Evolutionary conservation across 1,140 invertebrate genomes (phyloP), one percentile per base, ranked within the genome.

Genomic region (Neuroterus valhalla): DNA sequence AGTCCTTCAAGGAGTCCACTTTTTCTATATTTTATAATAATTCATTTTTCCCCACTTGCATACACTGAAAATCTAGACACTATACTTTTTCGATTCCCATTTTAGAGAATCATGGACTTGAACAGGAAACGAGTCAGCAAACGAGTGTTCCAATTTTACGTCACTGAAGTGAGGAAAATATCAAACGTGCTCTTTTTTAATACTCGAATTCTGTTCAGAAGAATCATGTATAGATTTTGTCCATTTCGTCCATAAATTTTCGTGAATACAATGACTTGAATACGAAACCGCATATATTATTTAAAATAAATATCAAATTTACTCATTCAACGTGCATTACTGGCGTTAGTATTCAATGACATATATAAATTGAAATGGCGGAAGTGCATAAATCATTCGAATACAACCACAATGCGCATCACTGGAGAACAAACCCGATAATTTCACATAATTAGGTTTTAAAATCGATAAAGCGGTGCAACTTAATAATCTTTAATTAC

Each of bases 331-430:
- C 31, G 14, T 62, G 31, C 52, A 62, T 62, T 62, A 31, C 52
- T 26, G 21, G 52, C n/a, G 23, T 62, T 23, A 62, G 2, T 62
- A 15, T 12, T 23, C 31, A 31, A 3, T n/a, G n/a, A 6, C 31
- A 3, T 31, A 31, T 62, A 31, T 14, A 62, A 62, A 62, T 62
- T 62, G 14, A 31, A 15, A 23, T 23, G 26, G 31, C 14, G 31
- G 31, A 62, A 62, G 26, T 62, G 26, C 31, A 62, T 62, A 62
- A 62, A 62, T 62, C 55, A 62, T n/a, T 31, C 55, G 55, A 38
- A 1, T 31, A 38, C 31, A 62, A 23, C 55, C 55, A 23, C 55
- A 62, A 62, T 62, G 55, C 55, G 55, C 55, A 26, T 62, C 55
- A 62, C 55, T 62, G 31, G 26, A 23, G n/a, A 62, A 62, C 55